These are phyloP conservation scores for Laothoe populi DNA, from an alignment of 2,888 invertebrate genomes.

Conservation along the genomic window DNA sequence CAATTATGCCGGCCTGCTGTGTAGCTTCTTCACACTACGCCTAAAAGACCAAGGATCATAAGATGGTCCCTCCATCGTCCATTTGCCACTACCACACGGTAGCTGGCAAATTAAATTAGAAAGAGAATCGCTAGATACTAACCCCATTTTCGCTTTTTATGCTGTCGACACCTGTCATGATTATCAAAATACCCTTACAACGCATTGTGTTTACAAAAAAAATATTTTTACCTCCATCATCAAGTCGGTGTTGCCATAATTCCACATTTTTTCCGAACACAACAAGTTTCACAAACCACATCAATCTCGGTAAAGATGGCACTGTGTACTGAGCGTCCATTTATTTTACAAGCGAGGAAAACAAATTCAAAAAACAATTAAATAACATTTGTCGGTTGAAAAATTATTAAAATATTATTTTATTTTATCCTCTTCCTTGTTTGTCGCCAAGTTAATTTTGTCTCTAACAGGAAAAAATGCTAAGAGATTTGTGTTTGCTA, in stretches of 20 bases:
- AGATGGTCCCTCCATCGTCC: too few species aligned
- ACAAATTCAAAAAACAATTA: slow-evolving; percentile 48
- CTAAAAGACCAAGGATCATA: too few species aligned
- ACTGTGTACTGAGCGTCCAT: slow-evolving; percentile 33
- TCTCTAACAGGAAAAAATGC: slow-evolving; percentile 46
- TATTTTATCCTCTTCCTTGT: slow-evolving; percentile 50
- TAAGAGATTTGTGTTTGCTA: slow-evolving; percentile 8
- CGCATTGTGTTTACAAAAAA: not conserved
- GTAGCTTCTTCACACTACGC: too few species aligned
- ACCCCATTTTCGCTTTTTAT: too few species aligned
- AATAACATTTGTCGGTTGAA: slow-evolving; percentile 43
- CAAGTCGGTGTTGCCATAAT: slow-evolving; percentile 47
- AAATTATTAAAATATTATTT: slow-evolving; percentile 46
- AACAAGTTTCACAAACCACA: slow-evolving; percentile 32
- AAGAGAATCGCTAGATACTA: too few species aligned
- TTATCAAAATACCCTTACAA: not conserved
- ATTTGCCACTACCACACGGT: too few species aligned
- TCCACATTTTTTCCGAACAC: slow-evolving; percentile 49
- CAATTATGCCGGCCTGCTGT: too few species aligned
- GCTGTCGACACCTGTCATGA: too few species aligned
- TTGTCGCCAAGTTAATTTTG: slow-evolving; percentile 36
- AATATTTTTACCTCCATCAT: slow-evolving; percentile 51
- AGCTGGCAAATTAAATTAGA: too few species aligned
- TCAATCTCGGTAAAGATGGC: slow-evolving; percentile 30
- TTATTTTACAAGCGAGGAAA: slow-evolving; percentile 51